phyloP scores from a whole-genome alignment of 2,797 vertebrate species.

The Acrossocheilus wenchowensis region DNA sequence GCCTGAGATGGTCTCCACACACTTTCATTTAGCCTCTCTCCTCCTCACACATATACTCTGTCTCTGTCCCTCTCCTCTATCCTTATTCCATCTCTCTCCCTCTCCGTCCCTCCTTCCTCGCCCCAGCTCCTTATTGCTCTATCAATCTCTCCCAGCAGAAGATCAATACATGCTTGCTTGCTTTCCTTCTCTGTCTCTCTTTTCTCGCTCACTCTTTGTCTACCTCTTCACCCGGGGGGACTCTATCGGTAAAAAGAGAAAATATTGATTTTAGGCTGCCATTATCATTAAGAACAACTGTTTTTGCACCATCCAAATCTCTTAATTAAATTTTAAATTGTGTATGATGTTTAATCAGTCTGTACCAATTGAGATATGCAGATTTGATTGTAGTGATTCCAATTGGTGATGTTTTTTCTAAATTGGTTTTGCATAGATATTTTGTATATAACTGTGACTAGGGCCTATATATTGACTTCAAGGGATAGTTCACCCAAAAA shows the following conservation, averaged over 20 bases:
- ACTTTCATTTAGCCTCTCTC: conserved; percentile 49
- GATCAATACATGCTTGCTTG: conserved; percentile 79
- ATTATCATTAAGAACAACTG: conserved; percentile 53
- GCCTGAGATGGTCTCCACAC: conserved; percentile 42
- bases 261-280: conserved; percentile 41
- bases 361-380: background rate
- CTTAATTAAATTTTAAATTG: conserved; percentile 48
- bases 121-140: conserved; percentile 81
- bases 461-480: background rate
- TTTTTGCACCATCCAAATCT: conserved; percentile 46
- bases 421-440: background rate
- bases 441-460: background rate
- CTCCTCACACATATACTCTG: conserved; percentile 57
- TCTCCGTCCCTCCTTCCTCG: conserved; percentile 57
- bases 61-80: conserved; percentile 41
- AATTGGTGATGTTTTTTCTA: background rate
- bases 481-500: background rate
- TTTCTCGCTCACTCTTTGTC: conserved; percentile 55
- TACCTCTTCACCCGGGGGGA: conserved; percentile 60
- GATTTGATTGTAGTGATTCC: background rate
- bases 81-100: conserved; percentile 31
- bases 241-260: conserved; percentile 59
- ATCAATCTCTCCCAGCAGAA: conserved; percentile 83
- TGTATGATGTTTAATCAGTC: conserved; percentile 44
- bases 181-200: conserved; percentile 68